Conservation (phyloP, 2,797 vertebrate genomes). For the Poeciliopsis infans region DNA sequence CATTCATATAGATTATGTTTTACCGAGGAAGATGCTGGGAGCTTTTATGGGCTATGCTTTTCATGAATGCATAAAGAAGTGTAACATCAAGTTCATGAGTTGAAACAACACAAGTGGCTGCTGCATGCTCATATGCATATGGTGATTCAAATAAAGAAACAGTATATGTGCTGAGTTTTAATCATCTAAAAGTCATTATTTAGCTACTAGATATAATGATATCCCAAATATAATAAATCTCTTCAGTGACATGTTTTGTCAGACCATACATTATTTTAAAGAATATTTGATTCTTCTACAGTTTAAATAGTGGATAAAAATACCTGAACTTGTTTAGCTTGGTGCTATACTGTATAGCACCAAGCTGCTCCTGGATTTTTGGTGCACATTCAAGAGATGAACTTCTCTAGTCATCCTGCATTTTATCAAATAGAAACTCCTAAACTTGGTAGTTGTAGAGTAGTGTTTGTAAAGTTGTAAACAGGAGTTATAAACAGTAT, state of each 20-base stretch:
- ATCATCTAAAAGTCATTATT: not conserved
- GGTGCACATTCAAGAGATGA: not conserved
- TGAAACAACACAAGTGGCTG: not conserved
- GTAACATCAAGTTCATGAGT: not conserved
- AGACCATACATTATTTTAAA: not conserved
- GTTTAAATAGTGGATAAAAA: not conserved
- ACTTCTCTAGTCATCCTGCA: not conserved
- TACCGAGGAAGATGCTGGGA: not conserved
- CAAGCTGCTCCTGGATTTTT: too few relatives aligned
- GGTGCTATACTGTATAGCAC: fast-evolving
- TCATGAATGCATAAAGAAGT: not conserved
- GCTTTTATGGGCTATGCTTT: not conserved
- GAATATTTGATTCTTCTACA: not conserved
- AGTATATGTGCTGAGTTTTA: not conserved
- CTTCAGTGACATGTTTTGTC: not conserved
- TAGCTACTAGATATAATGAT: not conserved
- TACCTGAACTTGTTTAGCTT: not conserved
- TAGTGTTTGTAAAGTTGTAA: not conserved
- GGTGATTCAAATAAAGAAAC: not conserved
- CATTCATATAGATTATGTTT: not conserved
- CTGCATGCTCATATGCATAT: not conserved
- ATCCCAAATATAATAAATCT: not conserved
- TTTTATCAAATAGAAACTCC: not conserved
- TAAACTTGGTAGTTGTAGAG: not conserved
- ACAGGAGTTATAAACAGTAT: not conserved